phyloP scores from a whole-genome alignment of 1,140 invertebrate species.

The Zaprionus lachaisei region DNA sequence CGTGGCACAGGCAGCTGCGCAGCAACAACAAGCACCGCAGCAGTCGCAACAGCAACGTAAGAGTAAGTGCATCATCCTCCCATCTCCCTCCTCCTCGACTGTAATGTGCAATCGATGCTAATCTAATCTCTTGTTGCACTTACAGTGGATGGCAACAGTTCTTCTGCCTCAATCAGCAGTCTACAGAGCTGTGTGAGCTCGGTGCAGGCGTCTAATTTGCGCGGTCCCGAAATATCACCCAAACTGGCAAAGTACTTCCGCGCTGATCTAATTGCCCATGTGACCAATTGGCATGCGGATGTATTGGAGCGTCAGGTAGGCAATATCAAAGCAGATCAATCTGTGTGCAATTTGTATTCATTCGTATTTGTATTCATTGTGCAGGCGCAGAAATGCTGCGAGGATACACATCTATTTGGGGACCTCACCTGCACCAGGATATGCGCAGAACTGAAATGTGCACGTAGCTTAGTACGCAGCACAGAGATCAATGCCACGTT shows the following conservation, averaged over 20 bases:
- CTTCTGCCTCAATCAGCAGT: conserved; percentile 75
- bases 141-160: conserved; percentile 74
- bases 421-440: conserved; percentile 96
- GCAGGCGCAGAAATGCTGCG: conserved; percentile 93
- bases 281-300: conserved; percentile 96
- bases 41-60: conserved; percentile 83
- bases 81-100: too few species aligned
- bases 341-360: background rate
- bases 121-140: background rate
- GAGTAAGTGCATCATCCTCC: conserved; percentile 71
- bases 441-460: conserved; percentile 97
- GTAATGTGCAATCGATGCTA: background rate
- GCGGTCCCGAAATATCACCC: conserved; percentile 91
- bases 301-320: conserved; percentile 96
- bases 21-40: conserved; percentile 54
- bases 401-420: conserved; percentile 93
- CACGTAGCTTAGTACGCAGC: conserved; percentile 95
- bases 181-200: conserved; percentile 82
- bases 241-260: conserved; percentile 96
- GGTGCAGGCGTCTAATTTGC: conserved; percentile 72
- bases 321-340: conserved; percentile 9
- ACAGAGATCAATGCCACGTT: conserved; percentile 98
- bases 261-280: conserved; percentile 95
- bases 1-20: conserved; percentile 48
- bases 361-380: conserved; percentile 1